Conservation (phyloP, 2,113 vertebrate genomes). For the Hydrochoerus hydrochaeris region DNA sequence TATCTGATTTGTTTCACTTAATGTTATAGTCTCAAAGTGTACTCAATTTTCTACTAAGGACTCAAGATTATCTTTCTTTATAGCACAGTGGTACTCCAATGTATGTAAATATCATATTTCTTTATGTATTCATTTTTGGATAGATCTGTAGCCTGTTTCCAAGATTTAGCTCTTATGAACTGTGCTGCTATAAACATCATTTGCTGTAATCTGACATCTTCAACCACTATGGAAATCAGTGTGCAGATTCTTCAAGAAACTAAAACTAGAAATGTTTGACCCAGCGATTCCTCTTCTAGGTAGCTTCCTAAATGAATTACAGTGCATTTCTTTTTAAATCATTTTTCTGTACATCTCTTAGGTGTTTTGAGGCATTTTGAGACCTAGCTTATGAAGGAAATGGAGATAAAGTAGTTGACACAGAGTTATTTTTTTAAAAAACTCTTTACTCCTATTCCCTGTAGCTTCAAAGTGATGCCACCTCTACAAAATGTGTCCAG, state of each 20-base stretch:
- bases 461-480: slow-evolving; percentile 54
- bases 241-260: neutral
- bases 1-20: neutral
- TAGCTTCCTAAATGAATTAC: neutral
- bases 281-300: neutral
- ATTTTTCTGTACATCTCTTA: neutral
- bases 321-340: neutral
- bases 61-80: neutral
- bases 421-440: neutral
- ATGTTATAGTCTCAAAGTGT: neutral
- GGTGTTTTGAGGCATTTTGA: neutral
- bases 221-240: neutral
- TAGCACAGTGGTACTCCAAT: neutral
- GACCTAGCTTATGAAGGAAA: neutral
- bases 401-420: neutral
- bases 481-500: neutral
- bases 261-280: neutral
- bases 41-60: neutral
- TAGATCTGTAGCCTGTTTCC: neutral
- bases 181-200: neutral
- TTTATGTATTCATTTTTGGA: neutral
- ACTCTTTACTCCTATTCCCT: neutral
- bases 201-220: neutral
- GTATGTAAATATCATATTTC: neutral
- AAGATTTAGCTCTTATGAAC: neutral